These are phyloP conservation scores for Caenorhabditis macrosperma DNA, from an alignment of 2,888 invertebrate genomes.

Conservation along the genomic window DNA sequence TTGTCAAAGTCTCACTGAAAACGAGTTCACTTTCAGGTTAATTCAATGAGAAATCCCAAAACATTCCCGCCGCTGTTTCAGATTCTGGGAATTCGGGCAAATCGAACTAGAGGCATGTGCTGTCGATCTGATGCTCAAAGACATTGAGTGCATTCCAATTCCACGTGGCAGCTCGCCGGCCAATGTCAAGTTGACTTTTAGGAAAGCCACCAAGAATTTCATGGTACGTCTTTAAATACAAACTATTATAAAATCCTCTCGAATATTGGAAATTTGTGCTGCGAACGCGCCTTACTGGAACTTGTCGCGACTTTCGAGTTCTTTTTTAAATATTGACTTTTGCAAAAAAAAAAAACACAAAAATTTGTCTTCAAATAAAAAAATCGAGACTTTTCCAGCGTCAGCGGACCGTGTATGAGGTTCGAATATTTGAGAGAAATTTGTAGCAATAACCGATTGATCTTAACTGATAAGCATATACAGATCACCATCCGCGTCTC, in stretches of 20 bases:
- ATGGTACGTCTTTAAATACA: constrained; percentile 35
- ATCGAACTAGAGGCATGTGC: constrained; percentile 70
- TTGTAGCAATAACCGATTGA: too few relatives aligned
- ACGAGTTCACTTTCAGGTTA: constrained; percentile 74
- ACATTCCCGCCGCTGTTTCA: too few relatives aligned
- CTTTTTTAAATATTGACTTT: too few relatives aligned
- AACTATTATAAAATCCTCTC: too few relatives aligned
- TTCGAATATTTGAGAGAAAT: not conserved
- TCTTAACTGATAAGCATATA: too few relatives aligned
- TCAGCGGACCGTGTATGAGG: too few relatives aligned
- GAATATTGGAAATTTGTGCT: too few relatives aligned
- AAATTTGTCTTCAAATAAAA: too few relatives aligned
- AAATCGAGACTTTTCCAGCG: too few relatives aligned
- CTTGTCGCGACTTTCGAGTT: too few relatives aligned
- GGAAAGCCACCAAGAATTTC: constrained; percentile 67
- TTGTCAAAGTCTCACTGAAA: constrained; percentile 74
- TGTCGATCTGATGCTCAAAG: constrained; percentile 60
- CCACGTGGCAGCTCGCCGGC: constrained; percentile 67
- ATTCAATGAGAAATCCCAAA: not conserved
- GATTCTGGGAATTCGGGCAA: constrained; percentile 71
- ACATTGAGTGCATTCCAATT: constrained; percentile 67
- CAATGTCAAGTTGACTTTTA: constrained; percentile 67
- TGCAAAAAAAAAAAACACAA: too few relatives aligned
- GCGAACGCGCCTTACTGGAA: too few relatives aligned
- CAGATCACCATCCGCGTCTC: constrained; percentile 75